phyloP scores from a whole-genome alignment of 2,113 vertebrate species.

The Lophius piscatorius region DNA sequence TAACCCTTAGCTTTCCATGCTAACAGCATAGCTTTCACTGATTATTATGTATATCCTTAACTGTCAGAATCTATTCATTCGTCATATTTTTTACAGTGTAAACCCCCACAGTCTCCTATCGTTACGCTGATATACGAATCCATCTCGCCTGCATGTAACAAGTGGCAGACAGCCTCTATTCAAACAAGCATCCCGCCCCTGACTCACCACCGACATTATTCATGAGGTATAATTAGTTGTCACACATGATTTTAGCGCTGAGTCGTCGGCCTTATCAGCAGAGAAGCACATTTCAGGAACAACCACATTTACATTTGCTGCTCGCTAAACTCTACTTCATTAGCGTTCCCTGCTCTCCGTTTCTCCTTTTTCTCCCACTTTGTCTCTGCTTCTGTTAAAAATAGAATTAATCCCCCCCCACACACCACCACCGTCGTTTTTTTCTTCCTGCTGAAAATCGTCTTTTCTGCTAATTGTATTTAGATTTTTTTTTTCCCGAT shows the following conservation, averaged over 20 bases:
- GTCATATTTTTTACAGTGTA: too few species aligned
- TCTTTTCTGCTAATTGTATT: slow-evolving; percentile 64
- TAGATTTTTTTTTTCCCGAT: not conserved
- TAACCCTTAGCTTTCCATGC: too few species aligned
- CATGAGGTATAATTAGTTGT: slow-evolving; percentile 72
- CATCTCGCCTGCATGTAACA: too few species aligned
- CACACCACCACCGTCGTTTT: too few species aligned
- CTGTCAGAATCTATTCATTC: too few species aligned
- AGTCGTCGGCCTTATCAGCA: slow-evolving; percentile 62
- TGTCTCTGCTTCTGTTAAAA: slow-evolving; percentile 44
- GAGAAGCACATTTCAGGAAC: slow-evolving; percentile 46
- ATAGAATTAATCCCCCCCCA: slow-evolving; percentile 60
- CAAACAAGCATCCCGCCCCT: slow-evolving; percentile 50
- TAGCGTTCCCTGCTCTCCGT: slow-evolving; percentile 35
- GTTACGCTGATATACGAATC: slow-evolving; percentile 6
- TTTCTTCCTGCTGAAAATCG: slow-evolving; percentile 48
- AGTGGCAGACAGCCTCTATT: slow-evolving; percentile 54
- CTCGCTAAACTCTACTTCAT: slow-evolving; percentile 47
- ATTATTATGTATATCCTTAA: too few species aligned
- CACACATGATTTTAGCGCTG: slow-evolving; percentile 61
- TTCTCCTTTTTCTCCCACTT: not conserved
- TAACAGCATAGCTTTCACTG: too few species aligned
- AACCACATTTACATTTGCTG: slow-evolving; percentile 26
- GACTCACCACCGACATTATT: slow-evolving; percentile 64
- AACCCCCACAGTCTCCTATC: not conserved